These are phyloP conservation scores for Harmothoe impar DNA, from an alignment of 2,888 invertebrate genomes.

Conservation along the genomic window DNA sequence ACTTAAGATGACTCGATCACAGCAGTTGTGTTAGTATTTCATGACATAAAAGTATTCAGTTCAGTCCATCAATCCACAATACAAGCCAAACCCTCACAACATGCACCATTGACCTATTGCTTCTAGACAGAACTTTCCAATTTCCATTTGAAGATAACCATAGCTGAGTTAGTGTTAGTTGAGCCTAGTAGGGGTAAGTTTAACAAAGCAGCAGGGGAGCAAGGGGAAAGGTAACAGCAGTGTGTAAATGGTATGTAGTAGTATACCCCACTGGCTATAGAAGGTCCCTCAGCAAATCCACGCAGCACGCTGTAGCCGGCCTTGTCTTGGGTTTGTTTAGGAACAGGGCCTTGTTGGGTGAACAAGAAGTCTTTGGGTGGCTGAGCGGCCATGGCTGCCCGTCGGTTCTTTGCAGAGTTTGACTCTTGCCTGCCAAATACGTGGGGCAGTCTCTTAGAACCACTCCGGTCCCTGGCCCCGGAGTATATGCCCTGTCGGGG, in stretches of 20 bases:
- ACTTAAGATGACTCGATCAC: background rate
- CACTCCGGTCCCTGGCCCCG: background rate
- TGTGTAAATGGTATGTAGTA: background rate
- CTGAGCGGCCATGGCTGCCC: constrained; percentile 9
- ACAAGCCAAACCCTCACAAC: constrained; percentile 22
- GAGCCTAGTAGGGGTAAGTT: background rate
- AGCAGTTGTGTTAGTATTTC: background rate
- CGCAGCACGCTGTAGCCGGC: constrained; percentile 59
- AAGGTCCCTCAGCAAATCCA: constrained; percentile 53
- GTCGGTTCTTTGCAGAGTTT: background rate
- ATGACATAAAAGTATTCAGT: constrained; percentile 10
- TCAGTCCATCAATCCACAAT: background rate
- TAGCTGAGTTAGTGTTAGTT: constrained; percentile 7
- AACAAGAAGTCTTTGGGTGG: constrained; percentile 45
- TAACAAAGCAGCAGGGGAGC: background rate
- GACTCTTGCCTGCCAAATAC: constrained; percentile 12
- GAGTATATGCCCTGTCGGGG: background rate
- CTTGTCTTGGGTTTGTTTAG: background rate
- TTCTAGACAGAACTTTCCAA: background rate
- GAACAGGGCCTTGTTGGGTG: constrained; percentile 52
- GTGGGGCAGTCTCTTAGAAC: background rate
- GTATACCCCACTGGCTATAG: constrained; percentile 58
- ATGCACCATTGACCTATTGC: background rate
- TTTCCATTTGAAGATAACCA: background rate
- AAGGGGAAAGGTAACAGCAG: background rate